Base-by-base conservation (phyloP, 2,888 invertebrate genomes). In the Sicus ferrugineus region DNA sequence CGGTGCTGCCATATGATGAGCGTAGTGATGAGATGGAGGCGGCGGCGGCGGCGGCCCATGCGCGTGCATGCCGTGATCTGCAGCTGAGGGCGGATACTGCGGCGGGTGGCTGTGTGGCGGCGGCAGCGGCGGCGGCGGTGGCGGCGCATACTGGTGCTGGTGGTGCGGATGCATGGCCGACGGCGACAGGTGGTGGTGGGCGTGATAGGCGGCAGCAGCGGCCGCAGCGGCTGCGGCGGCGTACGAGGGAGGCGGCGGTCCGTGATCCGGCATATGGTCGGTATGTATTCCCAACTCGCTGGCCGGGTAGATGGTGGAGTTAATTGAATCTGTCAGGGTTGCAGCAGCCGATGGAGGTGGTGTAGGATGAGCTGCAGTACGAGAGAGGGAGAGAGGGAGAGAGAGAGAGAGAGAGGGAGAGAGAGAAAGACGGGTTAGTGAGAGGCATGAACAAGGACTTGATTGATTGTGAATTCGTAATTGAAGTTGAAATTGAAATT, bases 201-300 rank as follows among this genome's bases (percentile, higher is more conserved):
- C 82, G 68, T 83, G 80, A 69, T 83, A 81, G 61, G 77, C 80
- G 67, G 82, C 82, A 58, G 82, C 79, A n/a, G 83, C 79, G 0
- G 80, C 81, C 3, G 83, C 82, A 6, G 75, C 77, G 0, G 81
- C 80, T 0, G 80, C 79, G 1, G 80, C 80, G 1, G 83, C 78
- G 62, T 80, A 79, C 2, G 83, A 79, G 3, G 83, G 82, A 30
- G 83, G 81, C 38, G 81, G 80, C n/a, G 80, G 79, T 23, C 79
- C 81, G 66, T 82, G 81, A 3, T 78, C 75, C 11, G 81, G 79
- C 34, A 78, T 75, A 52, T 79, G 82, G 72, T 81, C 81, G 31
- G 80, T 78, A 56, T 82, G 82, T 58, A 82, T 69, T 0, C 81
- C 82, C 70, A 82, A 70, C 58, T 82, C 82, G n/a, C 79, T 77